phyloP scores from a whole-genome alignment of 64 coral and sea anemone genomes.

The Orbicella faveolata region DNA sequence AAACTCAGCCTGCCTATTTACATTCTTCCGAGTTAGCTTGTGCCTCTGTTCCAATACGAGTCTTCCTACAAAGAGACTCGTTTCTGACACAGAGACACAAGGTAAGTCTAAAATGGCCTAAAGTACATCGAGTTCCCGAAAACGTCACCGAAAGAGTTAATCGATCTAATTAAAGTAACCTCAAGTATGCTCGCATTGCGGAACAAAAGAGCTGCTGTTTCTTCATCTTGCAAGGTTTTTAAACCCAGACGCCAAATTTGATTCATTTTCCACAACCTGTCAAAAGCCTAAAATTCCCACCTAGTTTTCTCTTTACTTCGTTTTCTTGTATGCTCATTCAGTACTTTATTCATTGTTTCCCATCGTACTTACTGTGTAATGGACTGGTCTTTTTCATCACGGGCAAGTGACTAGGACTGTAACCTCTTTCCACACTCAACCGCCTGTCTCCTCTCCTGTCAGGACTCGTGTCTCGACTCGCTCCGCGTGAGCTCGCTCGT shows the following conservation, averaged over 20 bases:
- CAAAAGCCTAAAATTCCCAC: neutral
- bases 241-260: too few species aligned
- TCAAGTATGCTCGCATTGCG: too few species aligned
- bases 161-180: too few species aligned
- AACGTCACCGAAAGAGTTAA: too few species aligned
- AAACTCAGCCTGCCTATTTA: too few species aligned
- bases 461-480: conserved; percentile 71
- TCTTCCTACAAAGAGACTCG: too few species aligned
- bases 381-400: conserved; percentile 51
- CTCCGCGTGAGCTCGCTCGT: conserved; percentile 61
- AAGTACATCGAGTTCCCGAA: too few species aligned
- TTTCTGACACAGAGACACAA: neutral
- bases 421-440: conserved; percentile 50
- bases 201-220: too few species aligned
- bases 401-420: conserved; percentile 45
- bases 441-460: conserved; percentile 54
- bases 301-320: neutral
- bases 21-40: too few species aligned
- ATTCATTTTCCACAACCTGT: too few species aligned
- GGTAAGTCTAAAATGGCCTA: neutral
- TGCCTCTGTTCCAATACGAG: neutral
- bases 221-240: too few species aligned
- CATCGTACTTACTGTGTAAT: conserved; percentile 49
- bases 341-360: neutral
- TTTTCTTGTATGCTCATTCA: neutral